Evolutionary conservation across 2,113 vertebrate species (phyloP).

Genomic region (Ptilorrhoa leucosticta): DNA sequence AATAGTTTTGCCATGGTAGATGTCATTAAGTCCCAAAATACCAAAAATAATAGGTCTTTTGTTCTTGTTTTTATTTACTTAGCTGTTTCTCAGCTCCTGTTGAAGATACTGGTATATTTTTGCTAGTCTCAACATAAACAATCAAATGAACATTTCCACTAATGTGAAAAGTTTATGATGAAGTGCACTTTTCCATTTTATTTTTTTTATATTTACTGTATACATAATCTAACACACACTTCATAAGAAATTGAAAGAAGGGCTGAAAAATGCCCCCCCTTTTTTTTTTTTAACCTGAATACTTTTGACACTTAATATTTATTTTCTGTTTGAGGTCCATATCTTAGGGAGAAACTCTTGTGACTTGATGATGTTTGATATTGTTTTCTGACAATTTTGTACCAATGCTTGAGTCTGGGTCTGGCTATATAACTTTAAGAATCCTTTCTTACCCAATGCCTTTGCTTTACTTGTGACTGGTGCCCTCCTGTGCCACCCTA

Average conservation of each 20-base stretch:
- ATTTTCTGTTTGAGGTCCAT: neutral
- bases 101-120: neutral
- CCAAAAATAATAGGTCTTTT: neutral
- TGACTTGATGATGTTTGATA: neutral
- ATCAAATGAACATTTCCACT: neutral
- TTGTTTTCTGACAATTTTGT: neutral
- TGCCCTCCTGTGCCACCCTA: neutral
- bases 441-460: neutral
- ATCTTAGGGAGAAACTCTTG: neutral
- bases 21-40: neutral
- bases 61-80: neutral
- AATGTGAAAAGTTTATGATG: neutral
- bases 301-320: neutral
- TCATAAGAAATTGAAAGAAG: neutral
- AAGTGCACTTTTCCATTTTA: neutral
- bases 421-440: neutral
- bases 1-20: neutral
- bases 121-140: neutral
- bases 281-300: neutral
- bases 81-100: neutral
- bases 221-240: neutral
- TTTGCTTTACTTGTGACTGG: neutral
- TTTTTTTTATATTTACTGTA: neutral
- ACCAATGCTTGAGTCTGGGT: neutral
- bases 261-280: neutral